Conservation (phyloP, 2,797 vertebrate genomes). For the Cygnus olor region DNA sequence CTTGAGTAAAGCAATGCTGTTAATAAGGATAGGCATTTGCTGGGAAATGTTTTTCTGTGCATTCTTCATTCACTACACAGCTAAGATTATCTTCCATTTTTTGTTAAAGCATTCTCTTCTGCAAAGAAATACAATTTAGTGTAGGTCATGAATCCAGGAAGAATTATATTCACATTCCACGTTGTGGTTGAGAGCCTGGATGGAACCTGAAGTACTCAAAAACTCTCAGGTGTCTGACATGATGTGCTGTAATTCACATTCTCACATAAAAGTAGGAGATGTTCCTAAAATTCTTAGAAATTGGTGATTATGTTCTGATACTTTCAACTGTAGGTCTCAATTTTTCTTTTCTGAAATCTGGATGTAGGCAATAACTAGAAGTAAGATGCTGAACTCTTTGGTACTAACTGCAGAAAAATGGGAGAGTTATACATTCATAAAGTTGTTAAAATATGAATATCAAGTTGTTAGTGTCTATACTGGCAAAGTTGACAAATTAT, state of each 20-base stretch:
- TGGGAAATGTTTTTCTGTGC: neutral
- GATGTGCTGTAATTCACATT: neutral
- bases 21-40: neutral
- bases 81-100: neutral
- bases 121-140: neutral
- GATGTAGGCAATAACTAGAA: neutral
- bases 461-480: neutral
- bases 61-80: neutral
- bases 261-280: neutral
- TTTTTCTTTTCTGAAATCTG: neutral
- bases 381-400: neutral
- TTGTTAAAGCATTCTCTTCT: neutral
- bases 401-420: neutral
- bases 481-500: neutral
- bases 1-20: neutral
- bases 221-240: neutral
- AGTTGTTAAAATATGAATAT: neutral
- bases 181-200: neutral
- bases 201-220: neutral
- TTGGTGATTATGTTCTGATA: neutral
- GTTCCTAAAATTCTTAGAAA: neutral
- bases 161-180: neutral
- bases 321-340: neutral
- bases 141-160: neutral
- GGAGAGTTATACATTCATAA: neutral